A percentile compares a stretch with the other conserved stretches of the same genome.
Conservation (phyloP, 2,113 vertebrate genomes). For the Acanthisitta chloris region DNA sequence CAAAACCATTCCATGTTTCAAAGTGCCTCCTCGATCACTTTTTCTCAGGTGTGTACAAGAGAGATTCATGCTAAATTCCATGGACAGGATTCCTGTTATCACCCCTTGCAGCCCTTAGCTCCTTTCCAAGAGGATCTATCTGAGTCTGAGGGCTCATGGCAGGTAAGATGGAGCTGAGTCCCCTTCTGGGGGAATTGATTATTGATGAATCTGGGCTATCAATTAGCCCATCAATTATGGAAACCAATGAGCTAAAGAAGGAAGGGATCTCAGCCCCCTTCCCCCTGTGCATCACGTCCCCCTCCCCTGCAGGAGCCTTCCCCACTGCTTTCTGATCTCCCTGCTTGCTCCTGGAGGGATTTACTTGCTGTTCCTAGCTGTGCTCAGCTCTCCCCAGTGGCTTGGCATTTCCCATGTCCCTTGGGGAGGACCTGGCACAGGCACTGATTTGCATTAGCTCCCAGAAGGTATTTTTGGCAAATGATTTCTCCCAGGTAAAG, state of each 20-base stretch:
- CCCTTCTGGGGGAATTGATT: neutral
- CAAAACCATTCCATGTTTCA: neutral
- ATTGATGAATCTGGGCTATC: too few species aligned
- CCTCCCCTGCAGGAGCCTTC: neutral
- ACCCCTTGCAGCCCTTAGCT: neutral
- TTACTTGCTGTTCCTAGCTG: rapidly evolving
- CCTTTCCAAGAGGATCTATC: neutral
- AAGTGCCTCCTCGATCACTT: neutral
- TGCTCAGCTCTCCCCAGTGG: neutral
- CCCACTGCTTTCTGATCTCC: neutral
- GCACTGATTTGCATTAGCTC: neutral
- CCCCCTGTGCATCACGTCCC: rapidly evolving
- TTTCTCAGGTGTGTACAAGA: neutral
- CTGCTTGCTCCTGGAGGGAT: neutral
- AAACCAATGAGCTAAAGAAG: neutral
- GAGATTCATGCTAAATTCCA: neutral
- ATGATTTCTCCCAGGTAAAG: neutral
- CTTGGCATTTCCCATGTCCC: rapidly evolving
- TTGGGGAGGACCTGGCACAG: neutral
- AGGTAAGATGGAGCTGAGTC: neutral
- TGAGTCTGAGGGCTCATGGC: neutral
- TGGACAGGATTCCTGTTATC: neutral
- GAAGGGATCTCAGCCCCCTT: neutral
- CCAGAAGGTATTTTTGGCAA: neutral
- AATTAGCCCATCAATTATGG: neutral